Conservation (phyloP, 1,140 invertebrate genomes). For the Listronotus oregonensis region DNA sequence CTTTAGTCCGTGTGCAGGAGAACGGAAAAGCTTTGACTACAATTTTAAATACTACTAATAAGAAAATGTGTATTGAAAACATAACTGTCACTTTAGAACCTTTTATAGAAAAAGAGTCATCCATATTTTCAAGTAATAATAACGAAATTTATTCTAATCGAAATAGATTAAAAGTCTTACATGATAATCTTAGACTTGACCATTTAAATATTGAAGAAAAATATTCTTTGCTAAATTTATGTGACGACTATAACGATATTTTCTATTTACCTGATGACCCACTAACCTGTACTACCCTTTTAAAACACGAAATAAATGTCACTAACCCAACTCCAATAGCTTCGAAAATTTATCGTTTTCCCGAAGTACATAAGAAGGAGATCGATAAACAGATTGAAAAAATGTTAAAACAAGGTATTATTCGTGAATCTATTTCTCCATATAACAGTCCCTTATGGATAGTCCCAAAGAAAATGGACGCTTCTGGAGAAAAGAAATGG, state of each 20-base stretch:
- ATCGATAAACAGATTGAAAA: slow-evolving; percentile 53
- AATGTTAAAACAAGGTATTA: slow-evolving; percentile 55
- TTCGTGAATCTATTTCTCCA: slow-evolving; percentile 48
- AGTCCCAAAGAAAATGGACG: slow-evolving; percentile 55
- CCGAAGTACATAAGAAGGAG: slow-evolving; percentile 54
- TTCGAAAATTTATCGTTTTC: slow-evolving; percentile 51
- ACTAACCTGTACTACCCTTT: slow-evolving; percentile 32
- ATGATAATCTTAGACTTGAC: slow-evolving; percentile 26
- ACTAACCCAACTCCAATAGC: slow-evolving; percentile 41
- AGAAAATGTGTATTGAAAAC: slow-evolving; percentile 7
- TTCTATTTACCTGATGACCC: slow-evolving; percentile 41
- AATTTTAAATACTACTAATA: slow-evolving; percentile 34
- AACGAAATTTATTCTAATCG: background rate
- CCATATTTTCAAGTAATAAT: slow-evolving; percentile 4
- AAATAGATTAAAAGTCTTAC: slow-evolving; percentile 10
- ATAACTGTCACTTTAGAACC: slow-evolving; percentile 15
- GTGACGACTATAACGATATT: slow-evolving; percentile 40
- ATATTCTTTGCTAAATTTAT: slow-evolving; percentile 23
- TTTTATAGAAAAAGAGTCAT: slow-evolving; percentile 20
- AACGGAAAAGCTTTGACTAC: slow-evolving; percentile 26
- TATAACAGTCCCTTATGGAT: slow-evolving; percentile 54
- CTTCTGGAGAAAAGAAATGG: slow-evolving; percentile 54
- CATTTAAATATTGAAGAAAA: slow-evolving; percentile 42
- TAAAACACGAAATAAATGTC: slow-evolving; percentile 46
- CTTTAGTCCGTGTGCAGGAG: slow-evolving; percentile 25